Base-by-base conservation (phyloP, 2,113 vertebrate genomes). In the Myrmecobius fasciatus region DNA sequence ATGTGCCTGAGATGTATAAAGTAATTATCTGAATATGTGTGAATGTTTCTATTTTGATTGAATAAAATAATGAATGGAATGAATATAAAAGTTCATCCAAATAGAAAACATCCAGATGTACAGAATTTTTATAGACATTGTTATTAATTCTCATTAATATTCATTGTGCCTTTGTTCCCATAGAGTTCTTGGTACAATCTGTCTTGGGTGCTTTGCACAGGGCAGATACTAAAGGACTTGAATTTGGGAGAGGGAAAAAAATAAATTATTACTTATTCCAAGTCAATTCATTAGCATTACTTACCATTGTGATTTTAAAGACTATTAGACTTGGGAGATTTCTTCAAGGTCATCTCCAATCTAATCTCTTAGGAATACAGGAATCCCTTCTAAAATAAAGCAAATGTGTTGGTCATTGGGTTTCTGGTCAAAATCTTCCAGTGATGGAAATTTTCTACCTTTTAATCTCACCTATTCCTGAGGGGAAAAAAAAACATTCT, bases 81-180 rank as follows among this genome's bases (percentile, higher is more conserved):
- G 91, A 36, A 91, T n/a, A 91, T 93, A 91, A 20, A 67, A 89
- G 25, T 9, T 9, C n/a, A 96, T 52, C 46, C 92, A 25, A 92
- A 56, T 20, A 51, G 52, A 52, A 3, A 75, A 8, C n/a, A 51
- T 8, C 36, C 52, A 10, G 43, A 67, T 14, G 25, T 75, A 67
- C 31, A 6, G n/a, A 92, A 95, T 20, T 52, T 11, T 7, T 51
- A 88, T 51, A 94, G 89, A 53, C 6, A 6, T 46, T 93, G 53
- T 91, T 67, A 88, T 91, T 28, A 83, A 20, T 48, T 26, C 60
- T 43, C 25, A 7, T 31, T 53, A 25, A 90, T 91, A 95, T 90
- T 94, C n/a, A 36, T 93, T 20, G 47, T 53, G 25, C 0, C 53
- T 1, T 2, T 49, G 8, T 93, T 52, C 46, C 25, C 43, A 52